A percentile compares a stretch with the other conserved stretches of the same genome.
These are phyloP conservation scores for Drosophila saltans DNA, from an alignment of 1,140 invertebrate species.

Conservation along the genomic window DNA sequence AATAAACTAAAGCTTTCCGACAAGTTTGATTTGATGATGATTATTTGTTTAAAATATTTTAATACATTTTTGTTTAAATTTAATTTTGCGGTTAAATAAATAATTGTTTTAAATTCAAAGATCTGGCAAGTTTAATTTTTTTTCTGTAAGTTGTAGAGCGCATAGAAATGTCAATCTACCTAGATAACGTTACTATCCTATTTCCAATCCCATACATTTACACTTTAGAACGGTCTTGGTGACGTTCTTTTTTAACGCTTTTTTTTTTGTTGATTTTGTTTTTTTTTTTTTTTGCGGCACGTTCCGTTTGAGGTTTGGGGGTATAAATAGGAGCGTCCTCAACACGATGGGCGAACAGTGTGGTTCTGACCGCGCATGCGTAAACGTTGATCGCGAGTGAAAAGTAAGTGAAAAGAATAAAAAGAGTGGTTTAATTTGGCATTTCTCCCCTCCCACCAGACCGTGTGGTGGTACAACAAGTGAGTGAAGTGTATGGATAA, in stretches of 20 bases:
- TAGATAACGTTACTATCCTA: conserved; percentile 21
- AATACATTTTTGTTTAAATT: no score
- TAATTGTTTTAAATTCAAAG: no score
- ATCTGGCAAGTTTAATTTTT: no score
- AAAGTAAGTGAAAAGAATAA: conserved; percentile 13
- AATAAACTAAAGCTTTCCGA: no score
- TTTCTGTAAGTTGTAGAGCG: background rate
- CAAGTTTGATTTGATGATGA: no score
- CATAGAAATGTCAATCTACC: background rate
- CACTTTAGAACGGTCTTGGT: conserved; percentile 50
- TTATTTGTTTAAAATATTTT: no score
- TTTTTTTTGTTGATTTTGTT: conserved; percentile 24
- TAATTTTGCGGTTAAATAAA: no score
- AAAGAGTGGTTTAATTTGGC: conserved; percentile 3
- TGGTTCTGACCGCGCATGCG: conserved; percentile 57
- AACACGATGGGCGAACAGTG: conserved; percentile 60
- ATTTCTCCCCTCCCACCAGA: conserved; percentile 19
- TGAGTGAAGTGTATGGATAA: conserved; percentile 50
- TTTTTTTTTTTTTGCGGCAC: conserved; percentile 34
- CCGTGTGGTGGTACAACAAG: conserved; percentile 22
- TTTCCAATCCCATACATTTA: conserved; percentile 26
- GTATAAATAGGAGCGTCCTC: conserved; percentile 75
- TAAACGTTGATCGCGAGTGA: conserved; percentile 44
- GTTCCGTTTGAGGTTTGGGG: conserved; percentile 42
- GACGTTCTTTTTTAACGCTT: conserved; percentile 28